Conservation (phyloP, 2,113 vertebrate species). For the Erinaceus europaeus region DNA sequence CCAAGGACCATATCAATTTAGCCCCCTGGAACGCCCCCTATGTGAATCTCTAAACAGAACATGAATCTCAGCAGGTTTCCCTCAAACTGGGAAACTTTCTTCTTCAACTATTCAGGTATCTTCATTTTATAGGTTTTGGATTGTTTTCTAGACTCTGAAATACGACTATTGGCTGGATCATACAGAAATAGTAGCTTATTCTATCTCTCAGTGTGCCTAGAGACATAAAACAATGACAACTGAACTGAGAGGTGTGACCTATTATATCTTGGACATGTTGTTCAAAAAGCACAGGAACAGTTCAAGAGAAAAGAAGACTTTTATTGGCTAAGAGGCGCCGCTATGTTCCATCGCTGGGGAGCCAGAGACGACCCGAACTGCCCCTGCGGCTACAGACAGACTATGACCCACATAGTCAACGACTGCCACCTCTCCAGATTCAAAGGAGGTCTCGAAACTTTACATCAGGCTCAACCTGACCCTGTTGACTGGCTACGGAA, state of each 20-base stretch:
- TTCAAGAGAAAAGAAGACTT: too few relatives aligned
- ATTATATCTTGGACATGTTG: too few relatives aligned
- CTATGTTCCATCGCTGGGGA: too few relatives aligned
- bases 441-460: too few relatives aligned
- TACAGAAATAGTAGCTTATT: conserved; percentile 5
- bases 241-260: not conserved
- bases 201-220: not conserved
- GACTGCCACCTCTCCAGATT: too few relatives aligned
- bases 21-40: not conserved
- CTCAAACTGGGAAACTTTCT: not conserved
- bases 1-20: conserved; percentile 36
- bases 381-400: too few relatives aligned
- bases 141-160: conserved; percentile 33
- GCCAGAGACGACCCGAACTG: too few relatives aligned
- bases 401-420: too few relatives aligned
- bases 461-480: too few relatives aligned
- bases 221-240: not conserved
- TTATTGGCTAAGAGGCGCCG: too few relatives aligned
- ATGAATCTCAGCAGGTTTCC: not conserved
- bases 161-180: not conserved
- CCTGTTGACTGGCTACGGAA: too few relatives aligned
- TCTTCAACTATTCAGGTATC: not conserved
- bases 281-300: too few relatives aligned
- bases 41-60: conserved; percentile 4
- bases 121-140: conserved; percentile 1